These are phyloP conservation scores for Cynocephalus volans DNA, from an alignment of 2,113 vertebrate genomes.

Conservation along the genomic window DNA sequence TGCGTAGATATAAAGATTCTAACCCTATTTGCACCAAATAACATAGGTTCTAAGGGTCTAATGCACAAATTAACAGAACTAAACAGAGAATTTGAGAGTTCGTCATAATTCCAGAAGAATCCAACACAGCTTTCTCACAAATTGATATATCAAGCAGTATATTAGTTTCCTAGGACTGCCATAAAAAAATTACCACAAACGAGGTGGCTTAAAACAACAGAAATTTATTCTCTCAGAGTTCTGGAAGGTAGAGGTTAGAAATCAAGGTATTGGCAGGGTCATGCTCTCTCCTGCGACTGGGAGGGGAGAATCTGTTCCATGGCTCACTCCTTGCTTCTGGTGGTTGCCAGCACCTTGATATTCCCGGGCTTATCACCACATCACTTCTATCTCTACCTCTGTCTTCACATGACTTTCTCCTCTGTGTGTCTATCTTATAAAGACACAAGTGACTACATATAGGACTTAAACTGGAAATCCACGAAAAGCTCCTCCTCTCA, in stretches of 20 bases:
- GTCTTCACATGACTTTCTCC: background rate
- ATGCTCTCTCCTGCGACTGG: background rate
- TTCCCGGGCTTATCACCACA: background rate
- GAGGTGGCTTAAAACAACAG: background rate
- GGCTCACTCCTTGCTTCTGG: background rate
- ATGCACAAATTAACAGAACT: background rate
- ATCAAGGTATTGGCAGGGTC: background rate
- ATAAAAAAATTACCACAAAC: background rate
- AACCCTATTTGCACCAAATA: background rate
- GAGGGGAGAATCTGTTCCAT: background rate
- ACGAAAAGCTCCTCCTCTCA: background rate
- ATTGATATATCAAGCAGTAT: background rate
- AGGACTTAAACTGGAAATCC: background rate
- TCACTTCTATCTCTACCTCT: background rate
- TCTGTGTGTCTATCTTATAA: background rate
- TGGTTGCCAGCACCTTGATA: background rate
- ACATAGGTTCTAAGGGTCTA: background rate
- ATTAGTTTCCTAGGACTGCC: background rate
- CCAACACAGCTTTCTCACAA: background rate
- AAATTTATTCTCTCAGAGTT: background rate
- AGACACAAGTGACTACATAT: background rate
- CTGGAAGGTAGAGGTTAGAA: background rate
- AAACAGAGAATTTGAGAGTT: background rate
- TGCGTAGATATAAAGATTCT: background rate
- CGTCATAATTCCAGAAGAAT: background rate